Percentiles rank a stretch among this genome's conserved stretches.
Conservation (phyloP, 1,140 invertebrate genomes). For the Achatina immaculata region DNA sequence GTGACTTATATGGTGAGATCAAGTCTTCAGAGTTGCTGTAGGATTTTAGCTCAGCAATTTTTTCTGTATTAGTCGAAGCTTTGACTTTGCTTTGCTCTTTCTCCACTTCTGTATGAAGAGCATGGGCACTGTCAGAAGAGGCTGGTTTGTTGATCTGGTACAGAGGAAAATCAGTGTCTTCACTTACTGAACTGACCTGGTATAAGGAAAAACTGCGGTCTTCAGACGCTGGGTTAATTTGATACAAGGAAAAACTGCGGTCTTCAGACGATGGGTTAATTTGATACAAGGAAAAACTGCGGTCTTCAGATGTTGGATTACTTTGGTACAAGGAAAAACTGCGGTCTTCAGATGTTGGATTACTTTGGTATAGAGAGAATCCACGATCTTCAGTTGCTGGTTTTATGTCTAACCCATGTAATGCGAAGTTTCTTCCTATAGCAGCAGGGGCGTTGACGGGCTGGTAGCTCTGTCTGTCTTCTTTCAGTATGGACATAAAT, state of each 20-base stretch:
- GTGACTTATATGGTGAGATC: slow-evolving; percentile 4
- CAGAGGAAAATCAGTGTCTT: not conserved
- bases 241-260: not conserved
- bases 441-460: not conserved
- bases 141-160: not conserved
- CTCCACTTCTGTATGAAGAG: not conserved
- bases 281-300: not conserved
- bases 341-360: not conserved
- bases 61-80: too few relatives aligned
- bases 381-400: not conserved
- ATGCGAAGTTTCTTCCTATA: slow-evolving; percentile 5
- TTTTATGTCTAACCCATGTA: not conserved
- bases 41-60: too few relatives aligned
- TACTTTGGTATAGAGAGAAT: not conserved
- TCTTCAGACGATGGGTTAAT: not conserved
- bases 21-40: too few relatives aligned
- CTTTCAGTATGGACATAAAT: not conserved
- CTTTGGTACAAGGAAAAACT: not conserved
- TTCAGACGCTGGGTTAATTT: not conserved
- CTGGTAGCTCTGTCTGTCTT: not conserved
- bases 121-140: not conserved
- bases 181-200: too few relatives aligned
- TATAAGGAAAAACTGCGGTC: not conserved
- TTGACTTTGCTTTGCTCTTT: too few relatives aligned
- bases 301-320: not conserved